Evolutionary conservation across 2,797 vertebrate species (phyloP).

Genomic region (Enteromius radiatus): DNA sequence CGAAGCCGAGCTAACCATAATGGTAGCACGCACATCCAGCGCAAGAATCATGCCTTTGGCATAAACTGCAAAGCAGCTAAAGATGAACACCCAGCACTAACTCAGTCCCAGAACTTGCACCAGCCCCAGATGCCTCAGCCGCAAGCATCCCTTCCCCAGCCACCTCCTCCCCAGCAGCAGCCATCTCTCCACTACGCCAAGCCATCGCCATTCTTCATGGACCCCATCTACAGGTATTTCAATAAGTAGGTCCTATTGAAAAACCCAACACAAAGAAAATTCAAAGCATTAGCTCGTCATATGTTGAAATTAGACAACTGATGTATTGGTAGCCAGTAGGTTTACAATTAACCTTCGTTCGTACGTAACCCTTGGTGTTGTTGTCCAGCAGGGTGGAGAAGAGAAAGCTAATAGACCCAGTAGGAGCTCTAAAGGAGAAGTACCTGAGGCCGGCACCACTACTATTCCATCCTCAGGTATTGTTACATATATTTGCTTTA

Average conservation of each 20-base stretch:
- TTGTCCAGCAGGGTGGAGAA: conserved; percentile 99
- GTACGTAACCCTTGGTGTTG: conserved; percentile 98
- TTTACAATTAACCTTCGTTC: conserved; percentile 67
- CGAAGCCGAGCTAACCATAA: conserved; percentile 90
- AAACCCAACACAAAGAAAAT: background rate
- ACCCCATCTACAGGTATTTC: conserved; percentile 99
- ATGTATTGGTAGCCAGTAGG: conserved; percentile 36
- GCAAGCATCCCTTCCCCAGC: conserved; percentile 78
- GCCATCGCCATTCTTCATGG: conserved; percentile 99
- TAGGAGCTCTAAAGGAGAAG: conserved; percentile 96
- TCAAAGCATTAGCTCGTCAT: background rate
- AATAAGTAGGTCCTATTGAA: conserved; percentile 70
- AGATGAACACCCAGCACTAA: conserved; percentile 82
- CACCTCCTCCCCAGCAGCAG: conserved; percentile 85
- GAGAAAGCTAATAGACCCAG: conserved; percentile 96
- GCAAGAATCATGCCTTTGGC: conserved; percentile 91
- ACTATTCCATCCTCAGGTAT: conserved; percentile 97
- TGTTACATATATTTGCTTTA: background rate
- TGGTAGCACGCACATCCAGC: conserved; percentile 76
- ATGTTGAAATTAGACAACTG: conserved; percentile 14
- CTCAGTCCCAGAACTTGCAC: conserved; percentile 82
- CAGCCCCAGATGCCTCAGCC: conserved; percentile 74
- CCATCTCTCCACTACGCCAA: conserved; percentile 96
- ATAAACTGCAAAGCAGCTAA: conserved; percentile 79
- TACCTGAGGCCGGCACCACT: conserved; percentile 92